Evolutionary conservation across 1,140 invertebrate species (phyloP).

Genomic region (Drosophila melanogaster): Release_6_plus_ISO1_MT NC_004354.4:1809501-1810000

Average conservation of each 20-base stretch:
- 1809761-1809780: conserved; percentile 72
- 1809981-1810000: neutral
- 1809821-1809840: conserved; percentile 22
- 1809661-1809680: neutral
- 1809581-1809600: conserved; percentile 28
- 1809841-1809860: conserved; percentile 17
- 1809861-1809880: neutral
- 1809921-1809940: conserved; percentile 12
- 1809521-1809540: neutral
- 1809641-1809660: conserved; percentile 15
- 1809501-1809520: neutral
- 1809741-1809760: conserved; percentile 84
- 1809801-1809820: conserved; percentile 61
- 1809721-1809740: conserved; percentile 79
- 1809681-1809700: neutral
- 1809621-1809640: neutral
- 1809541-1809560: neutral
- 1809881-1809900: too few relatives aligned
- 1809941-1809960: conserved; percentile 44
- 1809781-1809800: conserved; percentile 77
- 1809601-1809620: conserved; percentile 6
- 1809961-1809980: conserved; percentile 15
- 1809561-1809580: conserved; percentile 51
- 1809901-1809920: neutral
- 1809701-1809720: conserved; percentile 28